A percentile compares a stretch with the other conserved stretches of the same genome.
Evolutionary conservation across 2,113 vertebrate species (phyloP).

Genomic region (Urocitellus parryii): DNA sequence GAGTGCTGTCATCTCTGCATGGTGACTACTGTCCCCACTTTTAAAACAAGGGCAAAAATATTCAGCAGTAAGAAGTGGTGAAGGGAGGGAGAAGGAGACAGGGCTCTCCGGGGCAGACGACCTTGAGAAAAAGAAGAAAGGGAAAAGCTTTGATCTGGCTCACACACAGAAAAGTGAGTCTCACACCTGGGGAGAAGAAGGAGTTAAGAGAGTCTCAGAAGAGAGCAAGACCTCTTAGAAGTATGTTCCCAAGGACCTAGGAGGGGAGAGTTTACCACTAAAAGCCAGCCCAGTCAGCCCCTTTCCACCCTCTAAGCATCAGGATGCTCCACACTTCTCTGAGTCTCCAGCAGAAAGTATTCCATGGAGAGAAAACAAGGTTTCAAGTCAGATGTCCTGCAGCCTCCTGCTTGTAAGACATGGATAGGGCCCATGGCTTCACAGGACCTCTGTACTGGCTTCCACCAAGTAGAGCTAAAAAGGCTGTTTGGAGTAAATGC

Average conservation of each 20-base stretch:
- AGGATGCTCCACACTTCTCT: accelerated
- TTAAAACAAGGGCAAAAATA: not conserved
- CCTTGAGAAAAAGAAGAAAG: not conserved
- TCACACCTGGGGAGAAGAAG: not conserved
- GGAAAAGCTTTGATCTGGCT: not conserved
- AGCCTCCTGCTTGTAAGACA: not conserved
- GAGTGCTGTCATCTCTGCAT: accelerated
- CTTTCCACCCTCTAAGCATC: not conserved
- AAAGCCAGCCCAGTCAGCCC: not conserved
- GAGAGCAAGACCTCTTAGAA: not conserved
- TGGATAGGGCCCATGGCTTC: accelerated
- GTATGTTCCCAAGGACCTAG: not conserved
- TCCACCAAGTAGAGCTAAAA: not conserved
- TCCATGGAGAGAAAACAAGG: not conserved
- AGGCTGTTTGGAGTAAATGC: not conserved
- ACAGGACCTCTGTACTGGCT: not conserved
- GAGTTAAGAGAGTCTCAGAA: not conserved
- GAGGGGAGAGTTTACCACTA: not conserved
- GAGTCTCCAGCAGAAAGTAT: not conserved
- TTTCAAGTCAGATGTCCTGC: not conserved
- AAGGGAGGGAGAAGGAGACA: not conserved
- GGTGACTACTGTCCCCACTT: accelerated
- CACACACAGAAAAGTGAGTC: not conserved
- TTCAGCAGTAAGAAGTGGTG: not conserved
- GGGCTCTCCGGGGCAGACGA: not conserved